phyloP scores from a whole-genome alignment of 2,797 vertebrate genomes.

The Malurus splendens region DNA sequence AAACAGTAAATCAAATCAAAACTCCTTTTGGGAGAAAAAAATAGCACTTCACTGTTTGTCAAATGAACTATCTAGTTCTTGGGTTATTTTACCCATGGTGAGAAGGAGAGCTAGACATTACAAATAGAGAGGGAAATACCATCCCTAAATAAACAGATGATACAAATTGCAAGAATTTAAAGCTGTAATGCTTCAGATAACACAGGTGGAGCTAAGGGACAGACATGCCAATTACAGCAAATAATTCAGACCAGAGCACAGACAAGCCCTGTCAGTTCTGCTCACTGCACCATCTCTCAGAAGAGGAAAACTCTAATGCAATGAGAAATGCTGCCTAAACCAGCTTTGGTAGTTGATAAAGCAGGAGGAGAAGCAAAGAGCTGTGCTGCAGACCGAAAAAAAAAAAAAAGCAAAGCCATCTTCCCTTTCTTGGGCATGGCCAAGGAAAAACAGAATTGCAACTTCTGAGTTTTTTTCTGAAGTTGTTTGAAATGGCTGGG shows the following conservation, averaged over 20 bases:
- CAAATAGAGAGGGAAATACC: background rate
- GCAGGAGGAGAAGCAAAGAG: background rate
- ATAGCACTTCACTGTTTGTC: background rate
- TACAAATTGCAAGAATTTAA: background rate
- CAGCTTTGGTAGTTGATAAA: background rate
- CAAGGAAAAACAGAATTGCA: background rate
- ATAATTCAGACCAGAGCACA: conserved; percentile 26
- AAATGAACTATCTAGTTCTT: background rate
- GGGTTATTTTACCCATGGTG: background rate
- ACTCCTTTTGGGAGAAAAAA: background rate
- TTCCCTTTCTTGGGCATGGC: background rate
- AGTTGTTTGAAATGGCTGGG: background rate
- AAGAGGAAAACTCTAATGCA: background rate
- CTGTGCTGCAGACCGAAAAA: background rate
- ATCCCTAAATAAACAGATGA: background rate
- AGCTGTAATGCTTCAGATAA: background rate
- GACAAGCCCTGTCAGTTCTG: conserved; percentile 20
- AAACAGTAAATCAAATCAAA: background rate
- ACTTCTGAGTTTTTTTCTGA: background rate
- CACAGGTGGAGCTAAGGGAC: background rate
- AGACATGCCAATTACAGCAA: background rate
- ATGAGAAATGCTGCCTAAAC: conserved; percentile 12
- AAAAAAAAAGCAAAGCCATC: background rate
- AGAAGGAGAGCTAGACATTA: background rate
- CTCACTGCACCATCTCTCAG: conserved; percentile 17